A percentile compares a stretch with the other conserved stretches of the same genome.
These are phyloP conservation scores for Archocentrus centrarchus DNA, from an alignment of 2,113 vertebrate species.

Conservation along the genomic window DNA sequence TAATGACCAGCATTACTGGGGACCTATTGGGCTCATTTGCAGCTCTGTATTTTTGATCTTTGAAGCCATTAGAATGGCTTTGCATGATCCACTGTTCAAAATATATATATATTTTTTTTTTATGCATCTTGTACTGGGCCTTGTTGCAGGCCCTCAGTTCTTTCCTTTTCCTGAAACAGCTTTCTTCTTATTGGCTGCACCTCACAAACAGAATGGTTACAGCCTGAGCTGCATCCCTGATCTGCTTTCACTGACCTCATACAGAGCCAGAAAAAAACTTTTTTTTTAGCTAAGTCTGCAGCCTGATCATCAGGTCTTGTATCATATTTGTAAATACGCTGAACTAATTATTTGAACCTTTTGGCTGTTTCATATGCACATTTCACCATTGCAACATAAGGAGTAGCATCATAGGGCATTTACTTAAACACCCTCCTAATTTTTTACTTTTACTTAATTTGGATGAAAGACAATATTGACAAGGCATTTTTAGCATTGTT, in stretches of 20 bases:
- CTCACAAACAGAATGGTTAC: background rate
- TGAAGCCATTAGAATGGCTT: background rate
- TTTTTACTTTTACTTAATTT: background rate
- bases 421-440: background rate
- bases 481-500: background rate
- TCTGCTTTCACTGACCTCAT: background rate
- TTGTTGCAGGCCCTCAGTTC: background rate
- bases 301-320: background rate
- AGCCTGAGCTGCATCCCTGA: background rate
- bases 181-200: constrained; percentile 7
- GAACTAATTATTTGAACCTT: background rate
- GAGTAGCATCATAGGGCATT: background rate
- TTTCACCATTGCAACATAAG: background rate
- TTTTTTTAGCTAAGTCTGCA: background rate
- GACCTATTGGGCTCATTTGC: too few relatives aligned
- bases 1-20: too few relatives aligned
- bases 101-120: background rate
- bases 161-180: background rate
- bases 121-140: too few relatives aligned
- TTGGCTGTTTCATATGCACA: background rate
- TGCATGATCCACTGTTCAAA: background rate
- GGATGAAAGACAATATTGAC: background rate
- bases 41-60: too few relatives aligned
- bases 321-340: background rate
- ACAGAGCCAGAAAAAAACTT: background rate